Base-by-base conservation (phyloP, 2,113 vertebrate genomes). In the Zosterops japonicus region DNA sequence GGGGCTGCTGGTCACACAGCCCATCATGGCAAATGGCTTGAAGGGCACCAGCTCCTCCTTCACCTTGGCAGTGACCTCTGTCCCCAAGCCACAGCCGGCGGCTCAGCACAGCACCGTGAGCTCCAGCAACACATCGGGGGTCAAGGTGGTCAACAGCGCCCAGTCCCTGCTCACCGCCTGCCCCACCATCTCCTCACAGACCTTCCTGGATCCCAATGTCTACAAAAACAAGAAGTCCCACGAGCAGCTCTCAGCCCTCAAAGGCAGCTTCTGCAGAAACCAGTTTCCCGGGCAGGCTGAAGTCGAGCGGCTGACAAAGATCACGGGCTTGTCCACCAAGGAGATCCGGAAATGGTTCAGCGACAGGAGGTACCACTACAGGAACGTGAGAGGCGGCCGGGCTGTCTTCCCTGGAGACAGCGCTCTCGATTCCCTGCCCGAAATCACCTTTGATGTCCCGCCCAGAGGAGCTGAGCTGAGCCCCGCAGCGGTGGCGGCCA, bases 331-430 rank as follows among this genome's bases (percentile, higher is more conserved):
- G 52, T 98, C 98, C 5, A 98, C 99, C 47, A 98, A 99, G 76
- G 99, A 99, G 93, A 99, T 99, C 25, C 98, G 99, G 35, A 99
- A 99, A 87, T 99, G 99, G 99, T 99, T 99, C 97, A 99, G 99
- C 0, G 99, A 99, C 74, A 98, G 99, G 33, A 97, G 99, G 41
- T 99, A 99, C 97, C 99, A 99, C 95, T 99, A 98, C 88, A 98
- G 99, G 84, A 99, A 99, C 27, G 97, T 99, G 52, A 98, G 99
- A 94, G 98, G 99, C 1, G 69, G 98, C 36, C 98, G 98, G 44
- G 77, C 97, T 1, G 16, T 92, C 50, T 93, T 97, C 93, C 90
- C 97, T 1, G 97, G 97, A 59, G 75, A 98, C 31, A 93, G 90
- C 0, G 25, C 97, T 19, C 83, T 97, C 0, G 98, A 98, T 42